Base-by-base conservation (phyloP, 2,888 invertebrate species). In the Stegana nigrithorax region DNA sequence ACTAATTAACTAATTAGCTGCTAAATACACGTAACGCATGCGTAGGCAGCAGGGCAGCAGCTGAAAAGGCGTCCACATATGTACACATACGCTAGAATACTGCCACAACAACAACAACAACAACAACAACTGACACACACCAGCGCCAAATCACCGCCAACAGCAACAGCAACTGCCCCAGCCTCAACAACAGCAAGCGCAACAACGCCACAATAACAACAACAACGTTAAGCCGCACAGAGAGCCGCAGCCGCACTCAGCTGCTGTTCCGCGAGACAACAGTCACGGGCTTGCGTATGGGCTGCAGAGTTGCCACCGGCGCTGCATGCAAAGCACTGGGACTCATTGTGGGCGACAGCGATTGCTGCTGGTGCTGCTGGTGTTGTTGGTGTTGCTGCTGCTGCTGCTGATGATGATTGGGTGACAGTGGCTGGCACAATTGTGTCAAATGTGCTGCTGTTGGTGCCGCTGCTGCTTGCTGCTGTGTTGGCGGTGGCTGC, bases 261-360 rank as follows among this genome's bases (percentile, higher is more conserved):
- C n/a, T n/a, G 83, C 85, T 89, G 83, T 88, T 88, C 71, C 88
- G 88, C 65, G 88, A 87, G 27, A 89, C 87, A 70, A 88, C 84
- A 59, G 87, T 83, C 66, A 87, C 87, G 1, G 89, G 89, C 73
- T 89, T 86, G 67, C 82, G 82, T 55, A 84, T 87, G 71, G 89
- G 88, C 50, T n/a, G 76, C 67, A 42, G 71, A 60, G 32, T 59
- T 57, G 62, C 73, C 21, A 56, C 70, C 17, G 73, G 76, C 2
- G 80, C 76, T 74, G 10, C 21, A n/a, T 36, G 36, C 21, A 23
- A 19, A 29, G 21, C 12, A 7, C 8, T 44, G n/a, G 26, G 53
- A 26, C 27, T 44, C 25, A 61, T 56, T 45, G 44, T 51, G 23
- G 27, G 39, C 26, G 53, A 55, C 32, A 55, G 10, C 25, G 25